Evolutionary conservation across 2,797 vertebrate genomes (phyloP).

Genomic region (Megalops cyprinoides): DNA sequence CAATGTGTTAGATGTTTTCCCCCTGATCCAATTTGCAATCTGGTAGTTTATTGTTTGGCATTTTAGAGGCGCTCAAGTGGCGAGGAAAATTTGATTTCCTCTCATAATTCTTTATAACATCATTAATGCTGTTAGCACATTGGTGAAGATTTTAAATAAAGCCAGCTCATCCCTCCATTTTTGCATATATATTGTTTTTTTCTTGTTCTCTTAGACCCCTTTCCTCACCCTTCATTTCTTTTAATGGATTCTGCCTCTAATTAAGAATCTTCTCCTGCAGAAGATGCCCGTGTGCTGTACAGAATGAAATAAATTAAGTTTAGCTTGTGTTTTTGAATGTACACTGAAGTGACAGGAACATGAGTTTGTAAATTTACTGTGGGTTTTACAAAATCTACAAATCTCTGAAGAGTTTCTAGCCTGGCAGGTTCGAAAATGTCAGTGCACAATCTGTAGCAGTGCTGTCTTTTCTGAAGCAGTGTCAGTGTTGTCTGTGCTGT

Average conservation of each 20-base stretch:
- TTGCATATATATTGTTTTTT: constrained; percentile 32
- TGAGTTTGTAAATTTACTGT: background rate
- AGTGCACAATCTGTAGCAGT: constrained; percentile 34
- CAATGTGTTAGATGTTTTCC: constrained; percentile 84
- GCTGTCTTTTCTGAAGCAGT: background rate
- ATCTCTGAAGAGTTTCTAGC: too few species aligned
- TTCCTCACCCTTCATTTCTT: background rate
- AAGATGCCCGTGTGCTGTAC: background rate
- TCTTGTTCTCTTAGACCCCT: background rate
- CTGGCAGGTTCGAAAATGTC: too few species aligned
- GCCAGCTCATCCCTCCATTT: constrained; percentile 72
- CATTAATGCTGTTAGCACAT: constrained; percentile 95
- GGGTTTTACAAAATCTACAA: too few species aligned
- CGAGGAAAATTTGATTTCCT: constrained; percentile 99
- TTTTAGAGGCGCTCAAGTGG: constrained; percentile 99
- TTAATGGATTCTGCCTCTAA: constrained; percentile 24
- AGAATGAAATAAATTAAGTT: background rate
- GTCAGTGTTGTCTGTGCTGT: constrained; percentile 23
- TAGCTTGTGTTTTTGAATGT: background rate
- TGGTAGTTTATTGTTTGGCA: constrained; percentile 95
- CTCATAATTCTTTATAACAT: constrained; percentile 99
- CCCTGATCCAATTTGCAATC: constrained; percentile 89
- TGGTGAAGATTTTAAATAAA: constrained; percentile 84
- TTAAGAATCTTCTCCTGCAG: constrained; percentile 17
- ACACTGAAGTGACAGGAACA: background rate